Evolutionary conservation across 2,113 vertebrate genomes (phyloP), one percentile per base, ranked within the genome.

Genomic region (Pao palembangensis): DNA sequence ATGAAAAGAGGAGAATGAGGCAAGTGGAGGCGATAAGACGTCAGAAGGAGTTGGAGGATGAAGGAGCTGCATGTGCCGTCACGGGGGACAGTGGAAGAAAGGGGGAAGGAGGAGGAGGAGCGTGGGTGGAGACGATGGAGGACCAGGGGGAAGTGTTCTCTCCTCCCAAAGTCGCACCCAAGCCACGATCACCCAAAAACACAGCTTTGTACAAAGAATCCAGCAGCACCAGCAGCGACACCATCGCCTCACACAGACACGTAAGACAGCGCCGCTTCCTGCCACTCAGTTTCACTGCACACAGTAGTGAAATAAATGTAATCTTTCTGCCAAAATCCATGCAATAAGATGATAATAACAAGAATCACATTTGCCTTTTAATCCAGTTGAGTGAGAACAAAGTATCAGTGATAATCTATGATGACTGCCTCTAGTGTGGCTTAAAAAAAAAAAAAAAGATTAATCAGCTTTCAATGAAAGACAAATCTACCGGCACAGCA

Each of bases 1-100:
- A 92, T 54, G 90, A 90, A 47, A 85, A 78, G 61, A 38, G 89
- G 52, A 88, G 82, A 20, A 85, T 86, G 70, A 83, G 85, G 28
- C 87, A 78, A 0, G 79, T 84, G 2, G 91, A 88, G 79, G 86
- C 76, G 0, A 72, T 89, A 76, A 79, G 81, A 19, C 78, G 44
- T 23, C 85, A 90, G 71, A 88, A 85, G 61, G 73, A 82, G 20
- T 71, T 58, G 46, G 81, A 59, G 25, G 81, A 80, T 5, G 75
- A 72, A 4, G 73, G 62, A 19, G 61, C 6, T 6, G 0, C 66
- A 58, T 1, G 15, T 44, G 54, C 17, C 6, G 16, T 0, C 0
- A 18, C 2, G n/a, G 59, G 11, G 56, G 20, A 42, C 34, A 38
- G 34, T 38, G 34, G 34, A 38, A 38, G 34, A 38, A 38, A 38